phyloP scores from a whole-genome alignment of 2,888 invertebrate species.

The Barypeithes pellucidus region DNA sequence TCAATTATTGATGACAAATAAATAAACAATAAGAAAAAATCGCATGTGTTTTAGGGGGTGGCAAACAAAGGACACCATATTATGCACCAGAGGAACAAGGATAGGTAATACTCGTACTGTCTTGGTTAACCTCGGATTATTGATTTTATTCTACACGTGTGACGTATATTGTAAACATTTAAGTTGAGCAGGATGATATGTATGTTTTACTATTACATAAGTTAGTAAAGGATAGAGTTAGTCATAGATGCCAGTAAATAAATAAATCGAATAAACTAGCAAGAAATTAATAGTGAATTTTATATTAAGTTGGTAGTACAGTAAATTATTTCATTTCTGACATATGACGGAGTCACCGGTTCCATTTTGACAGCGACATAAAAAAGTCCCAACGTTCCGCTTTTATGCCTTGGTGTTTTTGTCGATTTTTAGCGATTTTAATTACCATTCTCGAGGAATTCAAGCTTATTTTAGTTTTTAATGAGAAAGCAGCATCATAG shows the following conservation, averaged over 20 bases:
- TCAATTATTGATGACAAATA: conserved; percentile 11
- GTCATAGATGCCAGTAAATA: background rate
- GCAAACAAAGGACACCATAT: background rate
- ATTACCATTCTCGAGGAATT: conserved; percentile 55
- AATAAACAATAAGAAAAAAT: conserved; percentile 8
- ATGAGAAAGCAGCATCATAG: conserved; percentile 55
- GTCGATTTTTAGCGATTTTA: conserved; percentile 59
- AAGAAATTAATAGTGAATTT: too few species aligned
- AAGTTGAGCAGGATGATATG: too few species aligned
- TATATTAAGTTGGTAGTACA: too few species aligned
- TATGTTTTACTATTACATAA: background rate
- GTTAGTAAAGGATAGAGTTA: background rate
- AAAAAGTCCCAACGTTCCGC: conserved; percentile 55
- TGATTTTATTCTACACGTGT: conserved; percentile 22
- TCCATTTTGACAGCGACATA: conserved; percentile 55
- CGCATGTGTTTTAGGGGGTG: background rate
- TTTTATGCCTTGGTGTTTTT: conserved; percentile 57
- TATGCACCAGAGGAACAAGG: background rate
- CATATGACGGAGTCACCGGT: conserved; percentile 38
- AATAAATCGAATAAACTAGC: too few species aligned
- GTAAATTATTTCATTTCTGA: background rate
- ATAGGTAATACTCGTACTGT: background rate
- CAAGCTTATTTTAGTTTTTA: conserved; percentile 53
- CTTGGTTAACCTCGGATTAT: background rate
- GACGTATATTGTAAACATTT: too few species aligned